phyloP scores from a whole-genome alignment of 2,888 invertebrate genomes.

The Rhodophaea formosa region DNA sequence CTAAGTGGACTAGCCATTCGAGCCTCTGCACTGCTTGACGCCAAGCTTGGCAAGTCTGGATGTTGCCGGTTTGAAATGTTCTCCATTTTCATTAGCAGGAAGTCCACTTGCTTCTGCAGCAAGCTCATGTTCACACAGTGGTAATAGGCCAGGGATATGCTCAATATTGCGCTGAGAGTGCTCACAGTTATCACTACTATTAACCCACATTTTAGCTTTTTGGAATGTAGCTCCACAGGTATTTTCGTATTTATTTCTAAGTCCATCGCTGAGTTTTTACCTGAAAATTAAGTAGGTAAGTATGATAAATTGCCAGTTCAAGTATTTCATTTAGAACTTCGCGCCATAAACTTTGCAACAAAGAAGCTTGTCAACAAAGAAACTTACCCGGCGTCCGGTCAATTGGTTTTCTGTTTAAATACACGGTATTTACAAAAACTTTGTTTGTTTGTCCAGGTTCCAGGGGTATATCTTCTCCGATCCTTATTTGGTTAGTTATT shows the following conservation, averaged over 20 bases:
- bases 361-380: slow-evolving; percentile 7
- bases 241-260: slow-evolving; percentile 11
- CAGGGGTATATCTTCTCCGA: slow-evolving; percentile 9
- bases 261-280: slow-evolving; percentile 14
- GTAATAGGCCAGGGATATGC: slow-evolving; percentile 9
- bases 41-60: background rate
- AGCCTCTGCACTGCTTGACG: slow-evolving; percentile 7
- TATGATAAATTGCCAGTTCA: too few relatives aligned
- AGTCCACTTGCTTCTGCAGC: slow-evolving; percentile 13
- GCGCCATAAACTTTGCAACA: slow-evolving; percentile 8
- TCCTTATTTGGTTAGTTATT: slow-evolving; percentile 9
- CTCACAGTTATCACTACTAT: slow-evolving; percentile 8
- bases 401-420: slow-evolving; percentile 3
- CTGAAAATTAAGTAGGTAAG: slow-evolving; percentile 11
- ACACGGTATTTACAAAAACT: slow-evolving; percentile 11
- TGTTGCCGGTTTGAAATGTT: slow-evolving; percentile 1
- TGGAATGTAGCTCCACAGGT: slow-evolving; percentile 2
- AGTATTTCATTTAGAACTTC: background rate
- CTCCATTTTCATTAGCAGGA: slow-evolving; percentile 11
- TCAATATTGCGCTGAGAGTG: slow-evolving; percentile 11
- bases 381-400: slow-evolving; percentile 10
- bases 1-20: slow-evolving; percentile 2
- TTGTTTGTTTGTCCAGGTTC: slow-evolving; percentile 6
- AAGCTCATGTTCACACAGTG: slow-evolving; percentile 14
- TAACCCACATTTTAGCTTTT: slow-evolving; percentile 8